Evolutionary conservation across 37 sponge, comb jelly and placozoan species (phyloP).

Genomic region (Lycopodina hypogea): DNA sequence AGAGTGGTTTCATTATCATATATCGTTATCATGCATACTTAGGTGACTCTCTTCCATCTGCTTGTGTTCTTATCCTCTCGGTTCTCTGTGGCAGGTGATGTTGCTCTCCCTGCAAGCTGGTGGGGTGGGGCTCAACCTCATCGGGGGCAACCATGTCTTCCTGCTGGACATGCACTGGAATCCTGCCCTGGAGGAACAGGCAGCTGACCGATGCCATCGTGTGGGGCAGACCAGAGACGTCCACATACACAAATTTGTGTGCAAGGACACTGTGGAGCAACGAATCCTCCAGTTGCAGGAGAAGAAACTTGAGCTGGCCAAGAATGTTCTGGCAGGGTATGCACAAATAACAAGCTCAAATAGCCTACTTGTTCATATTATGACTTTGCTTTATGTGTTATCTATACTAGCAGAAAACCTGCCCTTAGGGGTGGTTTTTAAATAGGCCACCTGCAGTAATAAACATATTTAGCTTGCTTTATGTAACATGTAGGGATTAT

Average conservation of each 20-base stretch:
- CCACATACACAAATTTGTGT: slow-evolving; percentile 70
- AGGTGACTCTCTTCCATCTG: not conserved
- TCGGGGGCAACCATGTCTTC: slow-evolving; percentile 73
- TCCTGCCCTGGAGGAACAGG: slow-evolving; percentile 72
- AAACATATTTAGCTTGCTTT: no score
- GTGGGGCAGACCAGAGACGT: slow-evolving; percentile 70
- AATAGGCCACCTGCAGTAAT: no score
- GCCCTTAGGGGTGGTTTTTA: no score
- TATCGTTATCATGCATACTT: not conserved
- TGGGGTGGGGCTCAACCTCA: slow-evolving; percentile 76
- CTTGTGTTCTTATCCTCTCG: no score
- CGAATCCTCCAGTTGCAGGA: slow-evolving; percentile 54
- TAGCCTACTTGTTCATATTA: not conserved
- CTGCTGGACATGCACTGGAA: slow-evolving; percentile 86
- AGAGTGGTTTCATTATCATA: not conserved
- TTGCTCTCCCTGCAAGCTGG: slow-evolving; percentile 71
- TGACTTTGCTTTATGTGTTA: not conserved
- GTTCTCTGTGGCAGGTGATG: slow-evolving; percentile 69
- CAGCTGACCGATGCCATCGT: slow-evolving; percentile 62
- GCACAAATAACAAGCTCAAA: not conserved
- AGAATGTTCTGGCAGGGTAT: slow-evolving; percentile 68
- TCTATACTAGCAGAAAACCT: no score
- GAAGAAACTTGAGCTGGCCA: slow-evolving; percentile 52
- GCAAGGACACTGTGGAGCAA: slow-evolving; percentile 55
- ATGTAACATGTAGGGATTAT: no score